Base-by-base conservation (phyloP, 2,888 invertebrate species). In the Opisthograptis luteolata region DNA sequence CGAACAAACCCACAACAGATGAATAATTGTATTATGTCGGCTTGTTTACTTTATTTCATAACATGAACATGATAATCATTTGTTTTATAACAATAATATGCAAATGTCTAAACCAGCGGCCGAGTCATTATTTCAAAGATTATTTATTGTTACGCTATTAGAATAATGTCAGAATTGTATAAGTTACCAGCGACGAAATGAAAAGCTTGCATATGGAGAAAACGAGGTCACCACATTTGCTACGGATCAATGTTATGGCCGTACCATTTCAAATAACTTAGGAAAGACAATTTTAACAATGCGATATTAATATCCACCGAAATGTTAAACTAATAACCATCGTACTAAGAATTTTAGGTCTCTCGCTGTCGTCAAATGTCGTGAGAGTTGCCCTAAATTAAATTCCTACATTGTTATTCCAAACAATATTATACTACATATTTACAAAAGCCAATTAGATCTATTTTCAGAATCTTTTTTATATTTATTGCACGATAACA, bases 361-460 rank as follows among this genome's bases (percentile, higher is more conserved):
- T 12, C 10, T 44, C 15, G 36, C 12, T 24, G 35, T 17, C 12
- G 37, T 32, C 44, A 31, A 36, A 41, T 22, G 32, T 27, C 30
- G 7, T 19, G 17, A 8, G 2, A 14, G 17, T 20, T 9, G 14
- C 10, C 19, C 28, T 20, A 37, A 55, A 50, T 55, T 30, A 47
- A 55, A 55, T 55, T 55, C 43, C 28, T 50, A 19, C 27, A n/a
- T 47, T 47, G 40, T 47, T 47, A 47, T 42, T 22, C 6, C 22
- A 13, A 22, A 42, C 34, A 46, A 46, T 22, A 35, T 10, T 30
- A 30, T 20, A n/a, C n/a, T n/a, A n/a, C n/a, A n/a, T n/a, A n/a
- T n/a, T n/a, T n/a, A n/a, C n/a, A n/a, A n/a, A n/a, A n/a, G n/a
- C n/a, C n/a, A n/a, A 25, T 25, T 25, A 6, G 12, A 9, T 9